These are phyloP conservation scores for Agapetus fuscipes DNA, from an alignment of 2,888 invertebrate genomes.

Conservation along the genomic window DNA sequence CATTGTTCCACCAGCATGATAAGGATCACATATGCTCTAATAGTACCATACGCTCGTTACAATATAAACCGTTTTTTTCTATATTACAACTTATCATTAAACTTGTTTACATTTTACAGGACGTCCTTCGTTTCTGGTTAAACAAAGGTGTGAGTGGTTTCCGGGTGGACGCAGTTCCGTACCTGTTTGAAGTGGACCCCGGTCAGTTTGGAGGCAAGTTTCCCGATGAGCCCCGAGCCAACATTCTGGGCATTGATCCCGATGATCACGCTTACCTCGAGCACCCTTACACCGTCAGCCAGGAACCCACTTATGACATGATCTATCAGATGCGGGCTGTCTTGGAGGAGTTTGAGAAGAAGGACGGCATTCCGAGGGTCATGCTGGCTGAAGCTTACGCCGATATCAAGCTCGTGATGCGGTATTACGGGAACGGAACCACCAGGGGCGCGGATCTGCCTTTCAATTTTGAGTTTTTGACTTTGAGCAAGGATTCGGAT, in stretches of 20 bases:
- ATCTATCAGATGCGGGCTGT: slow-evolving; percentile 51
- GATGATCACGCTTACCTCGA: slow-evolving; percentile 42
- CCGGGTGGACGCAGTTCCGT: slow-evolving; percentile 62
- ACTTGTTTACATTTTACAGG: no score
- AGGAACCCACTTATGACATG: slow-evolving; percentile 46
- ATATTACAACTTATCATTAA: no score
- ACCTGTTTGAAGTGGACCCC: slow-evolving; percentile 34
- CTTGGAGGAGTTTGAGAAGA: slow-evolving; percentile 41
- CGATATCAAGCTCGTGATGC: slow-evolving; percentile 37
- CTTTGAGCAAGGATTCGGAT: slow-evolving; percentile 37
- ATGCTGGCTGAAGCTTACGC: slow-evolving; percentile 56
- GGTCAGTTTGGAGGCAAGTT: slow-evolving; percentile 28
- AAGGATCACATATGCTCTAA: no score
- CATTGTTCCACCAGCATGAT: no score
- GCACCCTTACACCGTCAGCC: slow-evolving; percentile 47
- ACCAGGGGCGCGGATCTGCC: slow-evolving; percentile 49
- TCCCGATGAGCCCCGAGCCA: slow-evolving; percentile 48
- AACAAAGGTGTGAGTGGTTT: slow-evolving; percentile 78
- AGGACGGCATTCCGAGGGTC: slow-evolving; percentile 26
- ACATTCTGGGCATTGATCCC: slow-evolving; percentile 31
- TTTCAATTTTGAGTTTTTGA: slow-evolving; percentile 56
- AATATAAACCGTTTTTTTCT: no score
- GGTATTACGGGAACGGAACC: slow-evolving; percentile 47
- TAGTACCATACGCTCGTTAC: no score
- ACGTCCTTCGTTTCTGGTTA: slow-evolving; percentile 68